Base-by-base conservation (phyloP, 2,797 vertebrate species). In the Tragopan temminckii region DNA sequence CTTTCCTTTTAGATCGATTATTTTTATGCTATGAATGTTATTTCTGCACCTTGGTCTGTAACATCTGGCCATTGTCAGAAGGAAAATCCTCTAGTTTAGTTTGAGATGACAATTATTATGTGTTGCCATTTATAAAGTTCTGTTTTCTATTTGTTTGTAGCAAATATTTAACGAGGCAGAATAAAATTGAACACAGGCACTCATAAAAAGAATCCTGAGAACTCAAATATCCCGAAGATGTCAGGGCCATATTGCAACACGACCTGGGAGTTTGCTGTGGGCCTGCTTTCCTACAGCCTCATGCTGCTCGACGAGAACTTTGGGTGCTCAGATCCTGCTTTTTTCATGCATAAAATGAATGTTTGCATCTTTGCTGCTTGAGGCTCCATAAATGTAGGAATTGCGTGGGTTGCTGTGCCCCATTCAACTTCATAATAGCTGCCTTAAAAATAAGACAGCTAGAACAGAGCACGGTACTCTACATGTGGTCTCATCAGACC, bases 61-160 rank as follows among this genome's bases (percentile, higher is more conserved):
- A 52, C 21, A 63, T 89, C 38, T 94, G 72, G 72, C 50, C 62
- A 25, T 59, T 72, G 35, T 90, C 68, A 63, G 62, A 63, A n/a
- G 14, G 16, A n/a, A 43, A 75, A 81, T 11, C 27, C 24, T 85
- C 33, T 81, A 55, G 50, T 76, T 80, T 23, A 29, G 42, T 80
- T 92, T 86, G 61, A 86, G 84, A 86, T 89, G 5, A 53, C 40
- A 53, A 7, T 85, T 92, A 72, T 40, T 66, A 31, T 33, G 19
- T 74, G 64, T 76, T 67, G 43, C 61, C 86, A 8, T 77, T 95
- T 53, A 50, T 68, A 52, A 77, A 53, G 24, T 81, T 94, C 61
- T 95, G 77, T 6, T 94, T 96, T 90, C 64, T 79, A 17, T 92
- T 94, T 93, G 55, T 89, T 92, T 88, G 70, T 45, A 72, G 58